These are phyloP conservation scores for Larimichthys polyactis DNA, from an alignment of 2,113 vertebrate genomes.

Conservation along the genomic window DNA sequence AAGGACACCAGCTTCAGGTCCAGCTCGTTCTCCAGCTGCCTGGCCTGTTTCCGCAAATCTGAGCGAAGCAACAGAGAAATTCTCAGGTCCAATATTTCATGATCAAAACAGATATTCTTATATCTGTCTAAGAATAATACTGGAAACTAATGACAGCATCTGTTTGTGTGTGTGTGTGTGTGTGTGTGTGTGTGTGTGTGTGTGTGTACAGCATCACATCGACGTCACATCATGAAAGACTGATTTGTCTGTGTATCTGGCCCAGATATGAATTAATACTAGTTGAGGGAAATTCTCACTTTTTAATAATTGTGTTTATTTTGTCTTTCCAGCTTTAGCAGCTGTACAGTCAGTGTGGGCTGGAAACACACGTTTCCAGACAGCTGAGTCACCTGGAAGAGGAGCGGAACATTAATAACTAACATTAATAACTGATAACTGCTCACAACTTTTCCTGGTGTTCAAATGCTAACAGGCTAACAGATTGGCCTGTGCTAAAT, in stretches of 20 bases:
- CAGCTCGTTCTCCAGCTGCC: constrained; percentile 97
- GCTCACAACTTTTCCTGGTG: not conserved
- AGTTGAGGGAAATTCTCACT: not conserved
- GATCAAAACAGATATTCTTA: not conserved
- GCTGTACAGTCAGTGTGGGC: not conserved
- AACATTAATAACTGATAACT: not conserved
- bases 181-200: too few relatives aligned
- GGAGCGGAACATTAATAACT: too few relatives aligned
- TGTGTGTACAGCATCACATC: too few relatives aligned
- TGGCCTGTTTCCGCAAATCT: constrained; percentile 96
- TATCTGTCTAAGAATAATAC: not conserved
- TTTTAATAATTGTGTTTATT: not conserved
- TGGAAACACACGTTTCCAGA: not conserved
- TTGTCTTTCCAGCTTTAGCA: too few relatives aligned
- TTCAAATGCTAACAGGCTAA: constrained; percentile 31
- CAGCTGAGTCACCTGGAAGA: not conserved
- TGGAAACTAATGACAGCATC: not conserved
- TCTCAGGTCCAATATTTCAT: not conserved
- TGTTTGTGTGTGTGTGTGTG: too few relatives aligned
- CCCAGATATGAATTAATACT: too few relatives aligned
- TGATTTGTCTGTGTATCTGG: not conserved
- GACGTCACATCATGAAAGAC: not conserved
- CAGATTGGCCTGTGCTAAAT: constrained; percentile 35
- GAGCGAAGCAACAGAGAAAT: constrained; percentile 3
- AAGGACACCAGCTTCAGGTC: constrained; percentile 97